Evolutionary conservation across 2,888 invertebrate genomes (phyloP), one percentile per base, ranked within the genome.

Genomic region (Bembecia ichneumoniformis): DNA sequence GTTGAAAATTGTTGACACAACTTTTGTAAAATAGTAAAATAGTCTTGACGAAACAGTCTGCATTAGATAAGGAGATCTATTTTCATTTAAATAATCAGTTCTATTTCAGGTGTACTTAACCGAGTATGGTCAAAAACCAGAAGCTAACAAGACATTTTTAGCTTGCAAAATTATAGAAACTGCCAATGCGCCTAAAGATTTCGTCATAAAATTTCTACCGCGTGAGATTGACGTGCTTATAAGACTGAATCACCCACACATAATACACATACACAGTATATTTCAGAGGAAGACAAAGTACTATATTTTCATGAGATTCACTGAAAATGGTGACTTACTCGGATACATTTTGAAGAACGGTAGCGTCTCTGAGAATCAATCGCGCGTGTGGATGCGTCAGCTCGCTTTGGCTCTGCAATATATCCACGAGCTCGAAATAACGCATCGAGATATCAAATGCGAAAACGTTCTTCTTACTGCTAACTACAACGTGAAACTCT

Each of bases 381-480:
- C 91, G 1, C 77, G 92, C 49, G 90, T 93, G 46, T 94, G 93
- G 93, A 79, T 92, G 51, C 81, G 91, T 10, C 93, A 94, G 68
- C 74, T 94, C n/a, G 77, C 89, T 11, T 70, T 93, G 48, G 93
- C 89, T 0, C 64, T 94, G 17, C 91, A 93, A 63, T 95, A 94
- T 65, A 76, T 94, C 17, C 94, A 94, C 66, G 90, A 91, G 55
- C 82, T 92, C 75, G 91, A 93, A 52, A 91, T 94, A 43, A 90
- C 91, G 0, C 95, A 95, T 68, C 82, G 95, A 47, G 95, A 95
- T 70, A 87, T 96, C 53, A 95, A 95, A 77, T 95, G 95, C 71
- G 95, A 95, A 74, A 95, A 95, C 67, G 87, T 94, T 1, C 74
- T 93, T 1, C 77, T 94, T 40, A 93, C 93, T 0, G 86, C 88